These are phyloP conservation scores for Polydrusus pterygomalis DNA, from an alignment of 2,888 invertebrate species.

Conservation along the genomic window DNA sequence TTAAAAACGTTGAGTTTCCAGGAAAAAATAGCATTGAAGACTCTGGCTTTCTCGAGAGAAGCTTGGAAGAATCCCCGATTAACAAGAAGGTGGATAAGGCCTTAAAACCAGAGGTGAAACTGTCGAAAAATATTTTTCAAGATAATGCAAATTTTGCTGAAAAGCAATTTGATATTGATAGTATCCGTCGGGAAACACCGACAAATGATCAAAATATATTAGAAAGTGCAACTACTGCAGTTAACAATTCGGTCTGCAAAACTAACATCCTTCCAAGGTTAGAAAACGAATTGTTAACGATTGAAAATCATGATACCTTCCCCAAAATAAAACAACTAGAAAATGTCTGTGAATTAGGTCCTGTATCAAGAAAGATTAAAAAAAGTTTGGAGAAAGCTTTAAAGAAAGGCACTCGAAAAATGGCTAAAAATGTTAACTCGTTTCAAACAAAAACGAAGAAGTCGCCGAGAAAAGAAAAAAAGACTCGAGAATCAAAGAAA, in stretches of 20 bases:
- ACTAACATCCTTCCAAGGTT: too few relatives aligned
- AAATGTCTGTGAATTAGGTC: neutral
- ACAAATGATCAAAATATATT: neutral
- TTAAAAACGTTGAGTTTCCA: neutral
- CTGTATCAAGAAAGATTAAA: neutral
- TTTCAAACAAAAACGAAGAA: neutral
- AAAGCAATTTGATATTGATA: neutral
- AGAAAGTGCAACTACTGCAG: neutral
- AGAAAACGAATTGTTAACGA: neutral
- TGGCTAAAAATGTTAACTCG: too few relatives aligned
- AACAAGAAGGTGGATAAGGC: neutral
- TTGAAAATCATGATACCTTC: neutral
- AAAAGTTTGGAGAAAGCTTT: neutral
- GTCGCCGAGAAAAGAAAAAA: neutral
- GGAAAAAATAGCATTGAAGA: slow-evolving; percentile 8
- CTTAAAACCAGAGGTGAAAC: neutral
- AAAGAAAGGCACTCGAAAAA: neutral
- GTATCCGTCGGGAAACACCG: neutral
- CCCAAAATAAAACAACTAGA: neutral
- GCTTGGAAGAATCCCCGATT: slow-evolving; percentile 11
- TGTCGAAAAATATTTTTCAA: neutral
- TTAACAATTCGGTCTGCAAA: too few relatives aligned
- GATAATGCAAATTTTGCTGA: neutral
- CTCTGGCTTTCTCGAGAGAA: slow-evolving; percentile 27
- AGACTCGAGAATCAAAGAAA: neutral